A percentile compares a stretch with the other conserved stretches of the same genome.
Evolutionary conservation across 2,888 invertebrate genomes (phyloP).

Genomic region (Chrysopilus asiliformis): DNA sequence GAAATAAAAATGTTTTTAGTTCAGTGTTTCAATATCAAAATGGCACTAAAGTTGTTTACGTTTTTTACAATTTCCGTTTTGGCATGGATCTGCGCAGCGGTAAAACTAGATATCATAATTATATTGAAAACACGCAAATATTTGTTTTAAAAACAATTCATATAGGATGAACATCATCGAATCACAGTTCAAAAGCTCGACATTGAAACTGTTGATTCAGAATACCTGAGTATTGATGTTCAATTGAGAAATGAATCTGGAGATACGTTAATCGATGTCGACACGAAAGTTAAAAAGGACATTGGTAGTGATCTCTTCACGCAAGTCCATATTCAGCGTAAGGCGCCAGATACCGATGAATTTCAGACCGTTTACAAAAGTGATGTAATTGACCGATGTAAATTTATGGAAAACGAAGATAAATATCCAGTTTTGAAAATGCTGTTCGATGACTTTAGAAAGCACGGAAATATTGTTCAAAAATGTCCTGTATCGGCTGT

Average conservation of each 20-base stretch:
- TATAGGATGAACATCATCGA: too few species aligned
- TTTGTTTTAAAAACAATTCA: too few species aligned
- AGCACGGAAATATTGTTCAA: slow-evolving; percentile 18
- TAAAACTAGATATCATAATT: too few species aligned
- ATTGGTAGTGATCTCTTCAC: slow-evolving; percentile 8
- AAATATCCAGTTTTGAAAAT: slow-evolving; percentile 10
- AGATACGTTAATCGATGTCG: slow-evolving; percentile 9
- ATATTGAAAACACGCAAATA: too few species aligned
- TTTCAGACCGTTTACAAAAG: slow-evolving; percentile 9
- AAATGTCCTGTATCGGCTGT: slow-evolving; percentile 19
- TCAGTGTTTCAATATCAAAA: too few species aligned
- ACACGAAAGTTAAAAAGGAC: slow-evolving; percentile 10
- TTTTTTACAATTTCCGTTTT: too few species aligned
- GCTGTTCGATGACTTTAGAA: slow-evolving; percentile 15
- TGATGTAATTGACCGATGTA: slow-evolving; percentile 11
- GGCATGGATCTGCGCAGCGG: too few species aligned
- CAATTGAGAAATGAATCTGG: slow-evolving; percentile 8
- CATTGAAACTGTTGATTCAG: slow-evolving; percentile 9
- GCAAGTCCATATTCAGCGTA: slow-evolving; percentile 11
- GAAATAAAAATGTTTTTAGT: too few species aligned
- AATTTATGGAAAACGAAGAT: slow-evolving; percentile 10
- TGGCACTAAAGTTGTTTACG: too few species aligned
- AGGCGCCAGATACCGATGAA: neutral
- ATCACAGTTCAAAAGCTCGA: too few species aligned
- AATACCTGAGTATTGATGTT: slow-evolving; percentile 6